These are phyloP conservation scores for Microcaecilia unicolor DNA, from an alignment of 2,797 vertebrate genomes.

Conservation along the genomic window DNA sequence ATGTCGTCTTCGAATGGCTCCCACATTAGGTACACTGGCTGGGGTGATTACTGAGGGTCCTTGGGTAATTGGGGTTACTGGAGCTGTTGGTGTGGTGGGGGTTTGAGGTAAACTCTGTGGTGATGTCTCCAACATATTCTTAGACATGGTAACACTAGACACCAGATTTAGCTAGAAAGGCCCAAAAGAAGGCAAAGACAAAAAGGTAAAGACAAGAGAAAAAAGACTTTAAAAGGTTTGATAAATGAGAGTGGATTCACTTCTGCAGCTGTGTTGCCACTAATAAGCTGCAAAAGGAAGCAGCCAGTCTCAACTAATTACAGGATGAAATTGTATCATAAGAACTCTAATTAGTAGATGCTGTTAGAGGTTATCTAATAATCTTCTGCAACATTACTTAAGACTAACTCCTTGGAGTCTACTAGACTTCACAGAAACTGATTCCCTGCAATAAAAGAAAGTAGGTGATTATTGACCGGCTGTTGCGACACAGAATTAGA, in stretches of 20 bases:
- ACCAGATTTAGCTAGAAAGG: slow-evolving; percentile 89
- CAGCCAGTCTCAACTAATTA: slow-evolving; percentile 97
- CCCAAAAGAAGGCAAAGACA: slow-evolving; percentile 33
- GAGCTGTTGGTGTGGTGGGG: slow-evolving; percentile 93
- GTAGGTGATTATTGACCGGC: slow-evolving; percentile 30
- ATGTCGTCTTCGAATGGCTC: slow-evolving; percentile 95
- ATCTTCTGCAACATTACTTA: slow-evolving; percentile 83
- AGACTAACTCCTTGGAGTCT: slow-evolving; percentile 67
- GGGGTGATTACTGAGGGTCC: slow-evolving; percentile 94
- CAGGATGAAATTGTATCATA: slow-evolving; percentile 97
- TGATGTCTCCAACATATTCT: slow-evolving; percentile 92
- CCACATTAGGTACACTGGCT: slow-evolving; percentile 92
- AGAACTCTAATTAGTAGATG: slow-evolving; percentile 97
- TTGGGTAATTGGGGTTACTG: slow-evolving; percentile 92
- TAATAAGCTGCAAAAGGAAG: slow-evolving; percentile 90
- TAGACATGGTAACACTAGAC: slow-evolving; percentile 97
- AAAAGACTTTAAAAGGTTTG: slow-evolving; percentile 69
- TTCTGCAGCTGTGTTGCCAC: slow-evolving; percentile 91
- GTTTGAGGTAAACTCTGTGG: slow-evolving; percentile 98
- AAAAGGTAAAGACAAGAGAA: slow-evolving; percentile 28
- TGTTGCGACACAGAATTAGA: slow-evolving; percentile 37
- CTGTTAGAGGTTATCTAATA: slow-evolving; percentile 95
- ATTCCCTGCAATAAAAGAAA: slow-evolving; percentile 39
- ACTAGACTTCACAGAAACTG: slow-evolving; percentile 43
- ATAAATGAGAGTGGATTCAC: slow-evolving; percentile 76